These are phyloP conservation scores for Drosophila repletoides DNA, from an alignment of 1,140 invertebrate species.

Conservation along the genomic window DNA sequence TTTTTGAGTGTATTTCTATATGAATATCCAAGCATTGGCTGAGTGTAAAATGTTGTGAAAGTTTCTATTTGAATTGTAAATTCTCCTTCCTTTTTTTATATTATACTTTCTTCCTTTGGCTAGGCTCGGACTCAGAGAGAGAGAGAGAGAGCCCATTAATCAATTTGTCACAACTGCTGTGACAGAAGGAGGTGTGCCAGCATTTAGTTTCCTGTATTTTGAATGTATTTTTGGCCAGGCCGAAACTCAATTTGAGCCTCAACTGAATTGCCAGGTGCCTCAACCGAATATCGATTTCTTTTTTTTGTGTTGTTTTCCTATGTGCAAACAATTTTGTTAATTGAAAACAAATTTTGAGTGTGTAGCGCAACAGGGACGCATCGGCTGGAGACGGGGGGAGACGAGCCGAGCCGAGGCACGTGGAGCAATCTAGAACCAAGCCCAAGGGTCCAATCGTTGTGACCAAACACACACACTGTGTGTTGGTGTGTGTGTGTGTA, in stretches of 20 bases:
- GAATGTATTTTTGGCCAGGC: slow-evolving; percentile 7
- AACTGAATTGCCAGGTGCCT: not conserved
- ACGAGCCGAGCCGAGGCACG: slow-evolving; percentile 3
- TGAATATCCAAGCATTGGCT: no score
- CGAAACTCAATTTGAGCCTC: slow-evolving; percentile 23
- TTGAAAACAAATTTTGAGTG: slow-evolving; percentile 73
- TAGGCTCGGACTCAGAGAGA: no score
- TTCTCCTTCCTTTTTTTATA: not conserved
- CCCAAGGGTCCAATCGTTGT: slow-evolving; percentile 38
- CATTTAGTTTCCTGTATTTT: slow-evolving; percentile 7
- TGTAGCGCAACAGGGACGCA: no score
- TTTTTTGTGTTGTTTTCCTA: not conserved
- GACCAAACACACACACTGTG: slow-evolving; percentile 13
- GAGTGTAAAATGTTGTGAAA: no score
- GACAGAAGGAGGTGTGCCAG: not conserved
- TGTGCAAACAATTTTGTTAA: slow-evolving; percentile 67
- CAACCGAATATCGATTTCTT: slow-evolving; percentile 16
- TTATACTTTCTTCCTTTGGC: no score
- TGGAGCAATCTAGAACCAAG: slow-evolving; percentile 2
- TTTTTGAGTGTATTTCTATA: no score
- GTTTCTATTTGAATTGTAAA: slow-evolving; percentile 23
- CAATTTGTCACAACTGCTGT: not conserved
- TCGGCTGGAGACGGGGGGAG: no score
- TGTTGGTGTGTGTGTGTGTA: slow-evolving; percentile 10
- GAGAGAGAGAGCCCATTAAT: slow-evolving; percentile 17